phyloP scores from a whole-genome alignment of 2,797 vertebrate genomes.

The Uromys caudimaculatus region DNA sequence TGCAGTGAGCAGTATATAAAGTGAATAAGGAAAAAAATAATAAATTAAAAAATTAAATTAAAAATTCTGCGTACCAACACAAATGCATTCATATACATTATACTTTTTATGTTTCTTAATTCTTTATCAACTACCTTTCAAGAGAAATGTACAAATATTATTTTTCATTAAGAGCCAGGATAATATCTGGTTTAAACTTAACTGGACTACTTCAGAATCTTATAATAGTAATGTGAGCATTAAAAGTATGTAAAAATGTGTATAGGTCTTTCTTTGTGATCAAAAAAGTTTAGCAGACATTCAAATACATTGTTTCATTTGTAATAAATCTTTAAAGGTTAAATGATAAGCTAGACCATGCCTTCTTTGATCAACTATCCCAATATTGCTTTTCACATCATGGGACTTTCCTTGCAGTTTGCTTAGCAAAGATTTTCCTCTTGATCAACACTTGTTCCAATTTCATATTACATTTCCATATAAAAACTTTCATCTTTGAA shows the following conservation, averaged over 20 bases:
- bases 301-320: background rate
- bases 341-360: background rate
- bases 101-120: conserved; percentile 3
- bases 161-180: background rate
- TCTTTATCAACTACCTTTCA: background rate
- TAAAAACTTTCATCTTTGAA: background rate
- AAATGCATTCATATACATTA: background rate
- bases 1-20: background rate
- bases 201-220: conserved; percentile 31
- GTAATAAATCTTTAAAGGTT: background rate
- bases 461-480: background rate
- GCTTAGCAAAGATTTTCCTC: background rate
- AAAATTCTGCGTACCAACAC: background rate
- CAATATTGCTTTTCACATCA: background rate
- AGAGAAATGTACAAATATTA: background rate
- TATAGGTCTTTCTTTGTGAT: background rate
- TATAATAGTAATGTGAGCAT: background rate
- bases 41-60: background rate
- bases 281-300: background rate
- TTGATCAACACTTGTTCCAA: background rate
- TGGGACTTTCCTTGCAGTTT: background rate
- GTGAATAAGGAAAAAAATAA: background rate
- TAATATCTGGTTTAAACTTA: background rate
- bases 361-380: background rate
- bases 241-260: background rate